Conservation (phyloP, 2,113 vertebrate species). For the Puma concolor region DNA sequence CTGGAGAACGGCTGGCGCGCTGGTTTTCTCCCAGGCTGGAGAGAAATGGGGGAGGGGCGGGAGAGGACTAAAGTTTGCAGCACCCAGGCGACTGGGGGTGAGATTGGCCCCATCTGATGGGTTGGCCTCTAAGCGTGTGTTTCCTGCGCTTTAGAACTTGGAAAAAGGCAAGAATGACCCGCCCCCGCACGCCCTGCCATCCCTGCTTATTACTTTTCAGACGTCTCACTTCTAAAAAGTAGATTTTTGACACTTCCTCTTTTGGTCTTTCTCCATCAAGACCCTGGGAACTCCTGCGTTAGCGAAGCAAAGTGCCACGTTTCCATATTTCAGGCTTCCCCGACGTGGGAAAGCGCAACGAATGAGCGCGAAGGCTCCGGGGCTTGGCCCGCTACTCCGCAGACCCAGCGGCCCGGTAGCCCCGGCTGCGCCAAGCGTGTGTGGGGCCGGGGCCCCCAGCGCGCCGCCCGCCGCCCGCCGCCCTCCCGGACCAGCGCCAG, state of each 20-base stretch:
- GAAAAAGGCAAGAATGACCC: too few species aligned
- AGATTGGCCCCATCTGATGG: accelerated
- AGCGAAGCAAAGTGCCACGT: neutral
- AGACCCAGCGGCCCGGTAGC: accelerated
- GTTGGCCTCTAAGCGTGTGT: neutral
- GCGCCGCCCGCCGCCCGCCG: accelerated
- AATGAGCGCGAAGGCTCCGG: accelerated
- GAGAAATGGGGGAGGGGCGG: neutral
- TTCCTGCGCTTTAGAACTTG: neutral
- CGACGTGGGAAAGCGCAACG: accelerated
- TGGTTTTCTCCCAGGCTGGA: neutral
- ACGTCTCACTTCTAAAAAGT: neutral
- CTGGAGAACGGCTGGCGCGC: too few species aligned
- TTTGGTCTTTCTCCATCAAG: neutral
- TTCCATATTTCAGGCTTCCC: accelerated
- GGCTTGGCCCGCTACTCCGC: accelerated
- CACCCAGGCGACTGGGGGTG: neutral
- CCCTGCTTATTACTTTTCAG: neutral
- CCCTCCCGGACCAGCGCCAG: accelerated
- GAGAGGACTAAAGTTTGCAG: neutral
- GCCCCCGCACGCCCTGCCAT: neutral
- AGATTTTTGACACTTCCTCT: neutral
- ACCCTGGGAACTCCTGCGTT: neutral
- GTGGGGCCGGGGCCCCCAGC: neutral
- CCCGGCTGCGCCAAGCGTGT: accelerated